Conservation (phyloP, 2,888 invertebrate species). For the Synergus gifuensis region DNA sequence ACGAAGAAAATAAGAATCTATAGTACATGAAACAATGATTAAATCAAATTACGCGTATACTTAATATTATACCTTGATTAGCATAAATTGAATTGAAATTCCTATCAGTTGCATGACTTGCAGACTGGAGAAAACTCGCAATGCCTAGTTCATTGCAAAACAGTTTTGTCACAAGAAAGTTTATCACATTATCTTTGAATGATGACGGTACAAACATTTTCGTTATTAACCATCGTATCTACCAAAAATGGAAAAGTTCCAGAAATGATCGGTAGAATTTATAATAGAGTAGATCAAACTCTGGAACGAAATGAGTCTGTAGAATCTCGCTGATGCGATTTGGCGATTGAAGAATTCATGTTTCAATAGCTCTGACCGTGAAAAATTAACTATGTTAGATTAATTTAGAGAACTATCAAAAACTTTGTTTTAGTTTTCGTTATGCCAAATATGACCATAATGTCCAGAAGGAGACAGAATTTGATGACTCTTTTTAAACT, state of each 20-base stretch:
- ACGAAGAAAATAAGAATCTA: constrained; percentile 32
- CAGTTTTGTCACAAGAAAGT: constrained; percentile 30
- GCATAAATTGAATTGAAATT: constrained; percentile 22
- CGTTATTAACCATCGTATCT: constrained; percentile 9
- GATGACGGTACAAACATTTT: constrained; percentile 37
- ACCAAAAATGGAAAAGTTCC: constrained; percentile 14
- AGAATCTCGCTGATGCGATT: background rate
- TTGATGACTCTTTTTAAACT: constrained; percentile 35
- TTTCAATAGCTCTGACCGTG: constrained; percentile 38
- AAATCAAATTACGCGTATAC: constrained; percentile 25
- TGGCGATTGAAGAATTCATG: constrained; percentile 31
- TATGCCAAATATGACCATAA: background rate
- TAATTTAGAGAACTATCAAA: constrained; percentile 40
- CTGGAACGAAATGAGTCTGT: constrained; percentile 23
- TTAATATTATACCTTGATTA: constrained; percentile 20
- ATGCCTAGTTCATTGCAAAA: constrained; percentile 8
- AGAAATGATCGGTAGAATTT: constrained; percentile 19
- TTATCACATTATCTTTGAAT: constrained; percentile 39
- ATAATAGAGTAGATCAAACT: constrained; percentile 6
- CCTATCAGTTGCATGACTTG: constrained; percentile 10
- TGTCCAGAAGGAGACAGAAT: background rate
- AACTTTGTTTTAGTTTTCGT: background rate
- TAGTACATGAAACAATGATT: constrained; percentile 40
- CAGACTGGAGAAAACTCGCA: constrained; percentile 16
- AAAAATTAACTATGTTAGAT: constrained; percentile 28